A percentile compares a stretch with the other conserved stretches of the same genome.
These are phyloP conservation scores for Rhagophthalmus giganteus DNA, from an alignment of 2,888 invertebrate species.

Conservation along the genomic window DNA sequence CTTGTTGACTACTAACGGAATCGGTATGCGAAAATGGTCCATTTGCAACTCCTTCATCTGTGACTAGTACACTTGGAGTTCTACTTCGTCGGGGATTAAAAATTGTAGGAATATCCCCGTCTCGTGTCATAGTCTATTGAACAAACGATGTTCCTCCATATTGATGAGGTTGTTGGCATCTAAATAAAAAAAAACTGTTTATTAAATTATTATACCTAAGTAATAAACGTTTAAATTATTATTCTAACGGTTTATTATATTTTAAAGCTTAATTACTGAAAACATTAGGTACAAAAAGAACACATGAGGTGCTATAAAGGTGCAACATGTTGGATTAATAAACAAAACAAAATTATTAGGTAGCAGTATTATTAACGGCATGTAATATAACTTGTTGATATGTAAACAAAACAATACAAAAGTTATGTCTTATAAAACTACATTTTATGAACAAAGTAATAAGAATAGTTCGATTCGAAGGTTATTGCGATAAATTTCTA, in stretches of 20 bases:
- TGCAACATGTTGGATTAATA: too few relatives aligned
- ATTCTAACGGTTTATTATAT: not conserved
- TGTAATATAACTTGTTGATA: too few relatives aligned
- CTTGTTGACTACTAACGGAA: conserved; percentile 48
- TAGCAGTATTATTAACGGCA: too few relatives aligned
- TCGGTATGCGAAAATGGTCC: conserved; percentile 52
- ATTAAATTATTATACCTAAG: not conserved
- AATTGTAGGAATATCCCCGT: conserved; percentile 79
- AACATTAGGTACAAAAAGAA: not conserved
- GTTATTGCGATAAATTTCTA: too few relatives aligned
- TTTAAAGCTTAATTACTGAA: too few relatives aligned
- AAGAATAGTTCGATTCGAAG: too few relatives aligned
- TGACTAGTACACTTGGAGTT: conserved; percentile 52
- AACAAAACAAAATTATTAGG: too few relatives aligned
- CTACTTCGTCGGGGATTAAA: conserved; percentile 66
- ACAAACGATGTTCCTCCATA: conserved; percentile 21
- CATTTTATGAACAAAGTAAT: too few relatives aligned
- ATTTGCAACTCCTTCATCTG: conserved; percentile 51
- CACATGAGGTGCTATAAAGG: too few relatives aligned
- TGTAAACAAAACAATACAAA: too few relatives aligned
- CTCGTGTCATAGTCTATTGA: conserved; percentile 62
- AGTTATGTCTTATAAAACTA: too few relatives aligned
- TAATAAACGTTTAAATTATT: not conserved
- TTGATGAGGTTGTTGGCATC: conserved; percentile 9
- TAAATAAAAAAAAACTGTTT: not conserved